Conservation (phyloP, 2,797 vertebrate species). For the Adelosebastes latens region DNA sequence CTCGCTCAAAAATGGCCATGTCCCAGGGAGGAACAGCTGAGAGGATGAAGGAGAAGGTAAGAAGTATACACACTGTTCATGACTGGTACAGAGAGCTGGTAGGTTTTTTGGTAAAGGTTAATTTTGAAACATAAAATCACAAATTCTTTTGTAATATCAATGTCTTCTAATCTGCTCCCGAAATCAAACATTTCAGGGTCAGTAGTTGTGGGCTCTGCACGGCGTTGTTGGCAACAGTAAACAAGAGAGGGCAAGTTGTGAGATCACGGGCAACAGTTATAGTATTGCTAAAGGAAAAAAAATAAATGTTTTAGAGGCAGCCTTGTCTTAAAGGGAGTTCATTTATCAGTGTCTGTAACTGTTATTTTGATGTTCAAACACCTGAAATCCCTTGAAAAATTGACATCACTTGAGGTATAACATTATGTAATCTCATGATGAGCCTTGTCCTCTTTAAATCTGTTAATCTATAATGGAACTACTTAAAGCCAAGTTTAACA, state of each 20-base stretch:
- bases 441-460: not conserved
- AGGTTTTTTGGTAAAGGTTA: not conserved
- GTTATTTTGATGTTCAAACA: not conserved
- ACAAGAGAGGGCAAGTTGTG: constrained; percentile 1
- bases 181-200: constrained; percentile 12
- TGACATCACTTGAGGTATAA: not conserved
- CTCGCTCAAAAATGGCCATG: constrained; percentile 94
- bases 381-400: not conserved
- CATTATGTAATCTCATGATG: not conserved
- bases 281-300: not conserved
- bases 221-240: constrained; percentile 17
- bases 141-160: not conserved
- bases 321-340: not conserved
- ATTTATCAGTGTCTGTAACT: not conserved
- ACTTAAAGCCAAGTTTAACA: not conserved
- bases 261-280: not conserved
- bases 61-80: not conserved
- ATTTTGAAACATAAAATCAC: not conserved
- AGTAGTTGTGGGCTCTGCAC: constrained; percentile 1
- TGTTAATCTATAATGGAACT: not conserved
- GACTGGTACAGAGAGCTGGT: not conserved
- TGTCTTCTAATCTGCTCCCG: not conserved
- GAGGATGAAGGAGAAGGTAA: constrained; percentile 98
- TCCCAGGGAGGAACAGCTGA: constrained; percentile 94
- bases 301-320: not conserved